phyloP scores from a whole-genome alignment of 2,888 invertebrate species.

The Pocota personata region DNA sequence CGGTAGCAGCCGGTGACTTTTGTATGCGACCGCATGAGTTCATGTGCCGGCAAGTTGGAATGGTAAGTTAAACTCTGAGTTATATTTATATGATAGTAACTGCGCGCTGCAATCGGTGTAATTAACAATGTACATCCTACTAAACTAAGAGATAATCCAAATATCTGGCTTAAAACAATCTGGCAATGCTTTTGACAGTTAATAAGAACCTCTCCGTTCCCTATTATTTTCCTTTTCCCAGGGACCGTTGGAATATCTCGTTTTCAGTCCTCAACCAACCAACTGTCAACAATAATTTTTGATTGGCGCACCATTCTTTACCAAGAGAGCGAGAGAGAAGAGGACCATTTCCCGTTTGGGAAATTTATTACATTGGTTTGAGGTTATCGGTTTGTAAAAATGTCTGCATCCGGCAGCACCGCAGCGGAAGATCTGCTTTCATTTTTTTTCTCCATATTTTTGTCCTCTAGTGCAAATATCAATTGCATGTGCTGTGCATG shows the following conservation, averaged over 20 bases:
- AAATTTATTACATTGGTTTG: slow-evolving; percentile 68
- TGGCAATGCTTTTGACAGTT: slow-evolving; percentile 19
- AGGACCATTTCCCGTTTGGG: slow-evolving; percentile 14
- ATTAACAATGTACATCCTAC: neutral
- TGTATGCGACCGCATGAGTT: slow-evolving; percentile 90
- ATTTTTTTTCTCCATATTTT: slow-evolving; percentile 15
- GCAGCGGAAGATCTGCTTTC: slow-evolving; percentile 50
- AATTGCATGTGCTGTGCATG: slow-evolving; percentile 58
- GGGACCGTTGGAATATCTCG: slow-evolving; percentile 20
- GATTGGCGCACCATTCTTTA: slow-evolving; percentile 54
- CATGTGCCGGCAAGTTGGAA: slow-evolving; percentile 82
- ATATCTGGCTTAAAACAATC: neutral
- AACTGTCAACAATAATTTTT: slow-evolving; percentile 69
- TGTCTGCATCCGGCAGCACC: slow-evolving; percentile 57
- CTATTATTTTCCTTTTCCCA: neutral
- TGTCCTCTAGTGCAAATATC: slow-evolving; percentile 55
- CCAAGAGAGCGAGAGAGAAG: neutral
- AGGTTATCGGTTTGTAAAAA: slow-evolving; percentile 68
- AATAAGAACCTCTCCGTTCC: neutral
- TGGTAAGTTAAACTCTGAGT: slow-evolving; percentile 77
- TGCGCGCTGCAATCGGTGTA: neutral
- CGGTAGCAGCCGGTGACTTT: slow-evolving; percentile 93
- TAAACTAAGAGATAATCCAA: neutral
- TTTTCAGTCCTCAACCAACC: slow-evolving; percentile 29
- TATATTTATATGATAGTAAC: neutral